phyloP scores from a whole-genome alignment of 1,140 invertebrate genomes.

The Epicauta chinensis region DNA sequence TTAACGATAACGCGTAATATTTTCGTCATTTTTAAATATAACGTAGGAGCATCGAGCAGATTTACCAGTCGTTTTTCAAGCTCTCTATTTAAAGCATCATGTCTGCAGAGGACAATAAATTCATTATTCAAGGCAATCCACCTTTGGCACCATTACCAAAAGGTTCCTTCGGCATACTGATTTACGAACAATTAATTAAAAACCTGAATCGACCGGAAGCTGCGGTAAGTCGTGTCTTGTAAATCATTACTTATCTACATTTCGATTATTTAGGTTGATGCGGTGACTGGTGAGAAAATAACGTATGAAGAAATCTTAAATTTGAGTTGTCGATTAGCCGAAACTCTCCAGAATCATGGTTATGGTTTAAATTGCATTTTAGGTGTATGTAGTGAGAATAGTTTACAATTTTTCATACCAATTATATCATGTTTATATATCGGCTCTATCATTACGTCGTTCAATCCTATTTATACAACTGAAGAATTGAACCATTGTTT shows the following conservation, averaged over 20 bases:
- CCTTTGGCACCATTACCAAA: slow-evolving; percentile 4
- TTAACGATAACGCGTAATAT: too few species aligned
- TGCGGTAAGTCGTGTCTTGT: slow-evolving; percentile 1
- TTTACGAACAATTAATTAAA: slow-evolving; percentile 1
- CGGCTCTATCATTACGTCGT: slow-evolving; percentile 48
- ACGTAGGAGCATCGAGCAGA: too few species aligned
- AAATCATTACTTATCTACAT: too few species aligned
- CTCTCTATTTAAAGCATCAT: too few species aligned
- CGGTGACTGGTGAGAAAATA: slow-evolving; percentile 10
- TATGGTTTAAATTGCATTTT: slow-evolving; percentile 37
- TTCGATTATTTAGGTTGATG: too few species aligned
- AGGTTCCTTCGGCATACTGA: slow-evolving; percentile 6
- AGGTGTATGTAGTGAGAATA: slow-evolving; percentile 52
- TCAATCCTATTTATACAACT: slow-evolving; percentile 51
- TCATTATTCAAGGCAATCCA: slow-evolving; percentile 5
- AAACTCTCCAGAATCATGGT: slow-evolving; percentile 18
- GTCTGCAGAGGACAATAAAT: slow-evolving; percentile 17
- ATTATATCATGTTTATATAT: slow-evolving; percentile 45
- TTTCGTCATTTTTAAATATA: too few species aligned
- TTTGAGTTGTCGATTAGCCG: slow-evolving; percentile 17
- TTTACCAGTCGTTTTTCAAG: too few species aligned
- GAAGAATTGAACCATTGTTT: slow-evolving; percentile 47
- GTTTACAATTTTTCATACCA: slow-evolving; percentile 45
- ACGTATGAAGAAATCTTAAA: slow-evolving; percentile 17
- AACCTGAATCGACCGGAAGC: not conserved